phyloP scores from a whole-genome alignment of 2,888 invertebrate species.

The Emmelina monodactyla region DNA sequence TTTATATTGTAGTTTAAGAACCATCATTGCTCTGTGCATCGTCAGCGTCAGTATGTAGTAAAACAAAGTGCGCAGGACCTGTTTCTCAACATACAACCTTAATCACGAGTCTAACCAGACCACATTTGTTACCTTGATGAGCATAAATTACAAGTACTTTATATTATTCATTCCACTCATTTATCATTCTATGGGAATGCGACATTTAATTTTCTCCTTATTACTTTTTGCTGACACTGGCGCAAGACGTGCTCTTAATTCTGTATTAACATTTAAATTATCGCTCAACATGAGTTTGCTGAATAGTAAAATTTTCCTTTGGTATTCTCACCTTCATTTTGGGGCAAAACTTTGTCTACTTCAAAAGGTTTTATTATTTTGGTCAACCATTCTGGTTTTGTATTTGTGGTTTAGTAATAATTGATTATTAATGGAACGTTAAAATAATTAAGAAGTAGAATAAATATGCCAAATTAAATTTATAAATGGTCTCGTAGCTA shows the following conservation, averaged over 20 bases:
- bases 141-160: conserved; percentile 32
- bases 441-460: conserved; percentile 11
- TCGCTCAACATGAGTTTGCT: conserved; percentile 4
- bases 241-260: conserved; percentile 15
- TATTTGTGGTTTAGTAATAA: no score
- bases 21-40: no score
- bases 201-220: conserved; percentile 23
- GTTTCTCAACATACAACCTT: no score
- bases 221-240: conserved; percentile 18
- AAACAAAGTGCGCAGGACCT: no score
- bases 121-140: conserved; percentile 34
- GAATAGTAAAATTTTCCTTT: background rate
- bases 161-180: conserved; percentile 25
- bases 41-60: no score
- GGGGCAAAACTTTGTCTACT: background rate
- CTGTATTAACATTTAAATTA: conserved; percentile 18
- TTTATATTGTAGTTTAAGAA: no score
- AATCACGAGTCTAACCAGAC: conserved; percentile 17
- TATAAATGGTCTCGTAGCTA: conserved; percentile 30
- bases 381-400: no score
- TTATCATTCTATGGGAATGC: conserved; percentile 23
- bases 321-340: background rate
- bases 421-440: no score
- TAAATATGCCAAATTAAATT: conserved; percentile 19
- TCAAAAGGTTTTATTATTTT: no score